Evolutionary conservation across 2,113 vertebrate genomes (phyloP).

Genomic region (Eublepharis macularius): DNA sequence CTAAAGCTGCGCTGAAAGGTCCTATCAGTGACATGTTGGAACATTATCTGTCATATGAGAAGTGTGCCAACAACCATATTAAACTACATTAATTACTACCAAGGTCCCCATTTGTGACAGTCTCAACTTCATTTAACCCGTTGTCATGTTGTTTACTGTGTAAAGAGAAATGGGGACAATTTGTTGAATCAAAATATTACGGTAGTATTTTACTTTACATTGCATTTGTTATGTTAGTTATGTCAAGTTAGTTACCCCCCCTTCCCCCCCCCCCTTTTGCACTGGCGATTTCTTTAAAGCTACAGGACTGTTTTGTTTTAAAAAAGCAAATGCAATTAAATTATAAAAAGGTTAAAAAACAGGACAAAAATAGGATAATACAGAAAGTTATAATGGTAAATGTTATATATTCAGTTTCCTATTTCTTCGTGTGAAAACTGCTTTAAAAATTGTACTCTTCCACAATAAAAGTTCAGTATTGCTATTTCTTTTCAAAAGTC

Average conservation of each 20-base stretch:
- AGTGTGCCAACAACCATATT: conserved; percentile 72
- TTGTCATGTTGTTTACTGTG: conserved; percentile 64
- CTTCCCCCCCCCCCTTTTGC: neutral
- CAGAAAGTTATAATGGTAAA: neutral
- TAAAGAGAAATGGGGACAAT: conserved; percentile 60
- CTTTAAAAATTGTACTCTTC: neutral
- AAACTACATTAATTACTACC: conserved; percentile 72
- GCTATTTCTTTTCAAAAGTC: conserved; percentile 31
- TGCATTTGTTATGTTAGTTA: conserved; percentile 27
- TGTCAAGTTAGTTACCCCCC: conserved; percentile 32
- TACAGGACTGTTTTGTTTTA: conserved; percentile 33
- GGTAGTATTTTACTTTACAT: conserved; percentile 54
- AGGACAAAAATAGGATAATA: neutral
- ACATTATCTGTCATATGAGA: conserved; percentile 83
- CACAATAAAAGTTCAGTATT: conserved; percentile 13
- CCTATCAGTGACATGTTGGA: conserved; percentile 75
- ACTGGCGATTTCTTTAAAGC: conserved; percentile 12
- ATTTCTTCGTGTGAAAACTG: neutral
- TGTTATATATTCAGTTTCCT: neutral
- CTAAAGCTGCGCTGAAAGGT: conserved; percentile 75
- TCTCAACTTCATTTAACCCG: conserved; percentile 69
- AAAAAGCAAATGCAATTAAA: neutral
- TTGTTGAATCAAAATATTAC: conserved; percentile 54
- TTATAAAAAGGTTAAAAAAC: neutral
- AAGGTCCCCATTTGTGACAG: conserved; percentile 63